Evolutionary conservation across 2,888 invertebrate species (phyloP).

Genomic region (Aproaerema taeniolella): DNA sequence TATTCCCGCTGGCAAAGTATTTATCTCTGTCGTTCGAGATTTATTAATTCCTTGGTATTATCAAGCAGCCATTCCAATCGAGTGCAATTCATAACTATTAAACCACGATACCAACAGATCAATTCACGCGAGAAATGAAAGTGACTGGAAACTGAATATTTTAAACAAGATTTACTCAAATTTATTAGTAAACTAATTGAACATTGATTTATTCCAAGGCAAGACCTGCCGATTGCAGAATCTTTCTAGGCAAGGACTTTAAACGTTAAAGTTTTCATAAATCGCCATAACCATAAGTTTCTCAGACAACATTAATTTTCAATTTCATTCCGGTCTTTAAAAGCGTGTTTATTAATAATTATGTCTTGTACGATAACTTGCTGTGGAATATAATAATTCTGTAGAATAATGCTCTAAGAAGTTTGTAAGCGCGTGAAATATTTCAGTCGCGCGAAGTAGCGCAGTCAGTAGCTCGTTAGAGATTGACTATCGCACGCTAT

Average conservation of each 20-base stretch:
- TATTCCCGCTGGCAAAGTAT: constrained; percentile 10
- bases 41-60: constrained; percentile 28
- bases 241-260: too few relatives aligned
- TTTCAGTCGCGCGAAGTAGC: constrained; percentile 20
- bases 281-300: too few relatives aligned
- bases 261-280: too few relatives aligned
- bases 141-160: constrained; percentile 44
- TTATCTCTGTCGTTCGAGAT: constrained; percentile 16
- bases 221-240: background rate
- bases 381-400: background rate
- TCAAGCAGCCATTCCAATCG: constrained; percentile 31
- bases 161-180: constrained; percentile 9
- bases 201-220: constrained; percentile 5
- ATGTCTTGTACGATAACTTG: too few relatives aligned
- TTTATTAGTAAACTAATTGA: constrained; percentile 14
- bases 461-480: constrained; percentile 44
- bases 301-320: too few relatives aligned
- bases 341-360: too few relatives aligned
- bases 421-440: background rate
- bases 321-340: too few relatives aligned
- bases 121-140: constrained; percentile 72
- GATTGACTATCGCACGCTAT: constrained; percentile 53
- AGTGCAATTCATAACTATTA: constrained; percentile 40
- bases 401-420: background rate
- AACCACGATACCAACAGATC: constrained; percentile 37